Evolutionary conservation across 2,797 vertebrate genomes (phyloP), one percentile per base, ranked within the genome.

Genomic region (Alcedo quadribrachys): DNA sequence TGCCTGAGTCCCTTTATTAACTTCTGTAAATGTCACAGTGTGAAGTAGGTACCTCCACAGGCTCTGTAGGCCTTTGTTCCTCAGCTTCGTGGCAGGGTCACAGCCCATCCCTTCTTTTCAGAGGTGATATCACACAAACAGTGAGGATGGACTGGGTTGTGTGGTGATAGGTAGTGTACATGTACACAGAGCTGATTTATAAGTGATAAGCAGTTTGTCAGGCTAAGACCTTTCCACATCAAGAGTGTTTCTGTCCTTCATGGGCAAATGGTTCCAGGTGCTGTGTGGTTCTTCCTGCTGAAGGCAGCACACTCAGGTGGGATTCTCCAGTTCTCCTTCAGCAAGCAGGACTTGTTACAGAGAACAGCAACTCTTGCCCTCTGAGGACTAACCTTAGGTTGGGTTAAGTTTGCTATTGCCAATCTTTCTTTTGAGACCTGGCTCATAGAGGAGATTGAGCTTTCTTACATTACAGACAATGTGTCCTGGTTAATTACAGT

Each of bases 401-500:
- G 11, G 67, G 60, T 60, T 71, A 62, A 74, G 50, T 70, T 80
- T 65, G 60, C 53, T 32, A 25, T 68, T 82, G 80, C 45, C 32
- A 40, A 2, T 67, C 63, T 89, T 86, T 89, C 69, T 82, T 89
- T 50, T 62, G 60, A 85, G 63, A 12, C 65, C 42, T 18, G 61
- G 67, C 65, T 80, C 21, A 15, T 17, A 51, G 75, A 83, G 69
- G 69, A 96, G 71, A 89, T 54, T 43, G 69, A 86, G 75, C 71
- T 88, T 92, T 84, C 90, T 79, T 91, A 81, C 13, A 20, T 90
- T 87, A 62, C 53, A 77, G 66, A 51, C 83, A 86, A 51, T 6
- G 22, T 51, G 61, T 94, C 73, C 69, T 90, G 54, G 78, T 96
- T 96, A 96, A 93, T 97, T 96, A 95, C 85, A 96, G 81, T 88